A percentile compares a stretch with the other conserved stretches of the same genome.
phyloP scores from a whole-genome alignment of 2,888 invertebrate genomes.

The Epistrophe eligans region DNA sequence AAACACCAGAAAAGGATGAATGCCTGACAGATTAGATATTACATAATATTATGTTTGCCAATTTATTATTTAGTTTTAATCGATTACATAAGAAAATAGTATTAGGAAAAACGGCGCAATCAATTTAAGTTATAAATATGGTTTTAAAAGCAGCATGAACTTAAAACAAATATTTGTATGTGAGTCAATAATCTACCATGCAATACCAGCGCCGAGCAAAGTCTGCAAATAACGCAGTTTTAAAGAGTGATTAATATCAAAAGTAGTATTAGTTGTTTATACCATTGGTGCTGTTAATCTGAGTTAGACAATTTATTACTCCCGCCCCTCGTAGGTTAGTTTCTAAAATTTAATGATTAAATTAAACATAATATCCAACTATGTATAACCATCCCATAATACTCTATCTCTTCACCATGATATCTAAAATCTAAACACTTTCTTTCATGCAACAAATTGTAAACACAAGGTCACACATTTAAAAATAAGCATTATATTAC shows the following conservation, averaged over 20 bases:
- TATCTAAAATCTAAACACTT: slow-evolving; percentile 14
- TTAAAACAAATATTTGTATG: slow-evolving; percentile 15
- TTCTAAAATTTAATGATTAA: slow-evolving; percentile 27
- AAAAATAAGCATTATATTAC: slow-evolving; percentile 39
- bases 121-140: slow-evolving; percentile 18
- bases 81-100: slow-evolving; percentile 9
- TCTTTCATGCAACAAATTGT: slow-evolving; percentile 38
- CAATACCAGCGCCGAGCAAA: slow-evolving; percentile 7
- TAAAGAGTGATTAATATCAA: slow-evolving; percentile 45
- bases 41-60: slow-evolving; percentile 37
- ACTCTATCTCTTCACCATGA: slow-evolving; percentile 30
- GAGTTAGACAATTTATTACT: slow-evolving; percentile 64
- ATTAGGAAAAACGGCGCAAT: slow-evolving; percentile 3
- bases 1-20: slow-evolving; percentile 9
- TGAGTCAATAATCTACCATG: slow-evolving; percentile 35
- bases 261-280: slow-evolving; percentile 58
- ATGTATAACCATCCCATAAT: slow-evolving; percentile 55
- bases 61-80: slow-evolving; percentile 50
- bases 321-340: slow-evolving; percentile 34
- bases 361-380: slow-evolving; percentile 43
- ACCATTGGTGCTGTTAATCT: slow-evolving; percentile 70
- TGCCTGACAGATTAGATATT: slow-evolving; percentile 14
- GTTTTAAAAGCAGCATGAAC: background rate
- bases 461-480: slow-evolving; percentile 67
- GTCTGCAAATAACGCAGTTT: slow-evolving; percentile 15